phyloP scores from a whole-genome alignment of 1,140 invertebrate species.

The Drosophila melanica region DNA sequence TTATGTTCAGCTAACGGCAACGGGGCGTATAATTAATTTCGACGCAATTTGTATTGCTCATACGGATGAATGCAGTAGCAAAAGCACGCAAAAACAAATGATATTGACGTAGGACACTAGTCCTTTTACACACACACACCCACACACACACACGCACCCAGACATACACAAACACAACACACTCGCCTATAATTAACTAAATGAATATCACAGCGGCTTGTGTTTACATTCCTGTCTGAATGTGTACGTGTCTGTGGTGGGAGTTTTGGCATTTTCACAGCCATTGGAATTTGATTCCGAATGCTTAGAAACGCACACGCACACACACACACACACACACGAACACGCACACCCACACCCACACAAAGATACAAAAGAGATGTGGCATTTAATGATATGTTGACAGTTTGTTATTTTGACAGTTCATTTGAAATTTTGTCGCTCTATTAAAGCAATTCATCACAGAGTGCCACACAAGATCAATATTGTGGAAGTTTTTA shows the following conservation, averaged over 20 bases:
- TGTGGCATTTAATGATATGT: constrained; percentile 27
- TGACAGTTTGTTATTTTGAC: constrained; percentile 30
- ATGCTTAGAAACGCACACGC: too few species aligned
- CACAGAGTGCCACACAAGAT: background rate
- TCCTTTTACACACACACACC: constrained; percentile 4
- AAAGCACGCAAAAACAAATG: constrained; percentile 40
- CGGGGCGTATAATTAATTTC: constrained; percentile 74
- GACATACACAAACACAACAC: background rate
- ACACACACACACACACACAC: background rate
- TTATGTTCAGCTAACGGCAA: constrained; percentile 44
- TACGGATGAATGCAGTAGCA: constrained; percentile 41
- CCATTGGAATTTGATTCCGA: constrained; percentile 16
- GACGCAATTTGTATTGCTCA: constrained; percentile 69
- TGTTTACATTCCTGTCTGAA: constrained; percentile 12
- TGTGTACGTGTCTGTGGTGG: background rate
- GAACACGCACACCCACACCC: background rate
- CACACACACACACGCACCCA: constrained; percentile 2
- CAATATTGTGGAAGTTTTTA: too few species aligned
- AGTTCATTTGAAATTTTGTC: constrained; percentile 19
- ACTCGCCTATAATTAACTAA: constrained; percentile 55
- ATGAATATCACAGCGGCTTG: constrained; percentile 40
- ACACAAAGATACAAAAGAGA: background rate
- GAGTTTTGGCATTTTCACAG: constrained; percentile 2
- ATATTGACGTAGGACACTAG: constrained; percentile 26
- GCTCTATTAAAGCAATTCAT: constrained; percentile 17